phyloP scores from a whole-genome alignment of 2,113 vertebrate genomes.

The Danionella cerebrum region DNA sequence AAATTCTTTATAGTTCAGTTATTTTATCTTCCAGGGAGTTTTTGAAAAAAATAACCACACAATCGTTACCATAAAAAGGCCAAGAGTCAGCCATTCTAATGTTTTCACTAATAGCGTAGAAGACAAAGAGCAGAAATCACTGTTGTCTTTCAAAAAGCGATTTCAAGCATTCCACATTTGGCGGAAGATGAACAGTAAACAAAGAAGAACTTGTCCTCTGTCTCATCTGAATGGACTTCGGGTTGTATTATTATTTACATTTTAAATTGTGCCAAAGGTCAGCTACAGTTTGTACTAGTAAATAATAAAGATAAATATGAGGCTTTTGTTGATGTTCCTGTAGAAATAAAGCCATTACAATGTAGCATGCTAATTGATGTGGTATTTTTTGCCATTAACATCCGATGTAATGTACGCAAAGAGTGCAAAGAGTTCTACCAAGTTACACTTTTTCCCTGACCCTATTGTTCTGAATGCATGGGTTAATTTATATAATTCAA shows the following conservation, averaged over 20 bases:
- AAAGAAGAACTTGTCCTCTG: slow-evolving; percentile 2
- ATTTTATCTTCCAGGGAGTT: slow-evolving; percentile 17
- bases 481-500: too few species aligned
- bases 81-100: slow-evolving; percentile 38
- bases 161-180: slow-evolving; percentile 1
- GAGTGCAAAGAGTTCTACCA: too few species aligned
- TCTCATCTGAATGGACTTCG: slow-evolving; percentile 2
- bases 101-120: slow-evolving; percentile 39
- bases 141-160: neutral
- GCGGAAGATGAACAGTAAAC: neutral
- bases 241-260: slow-evolving; percentile 17
- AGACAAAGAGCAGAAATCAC: slow-evolving; percentile 32
- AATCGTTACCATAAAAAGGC: slow-evolving; percentile 53
- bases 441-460: too few species aligned
- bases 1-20: too few species aligned
- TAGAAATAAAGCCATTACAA: too few species aligned
- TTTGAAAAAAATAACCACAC: slow-evolving; percentile 55
- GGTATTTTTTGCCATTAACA: too few species aligned
- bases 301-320: neutral
- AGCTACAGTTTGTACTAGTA: neutral
- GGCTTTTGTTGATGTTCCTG: too few species aligned
- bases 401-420: too few species aligned
- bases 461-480: too few species aligned
- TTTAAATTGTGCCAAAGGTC: slow-evolving; percentile 21
- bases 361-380: too few species aligned